Conservation (phyloP, 2,888 invertebrate genomes). For the Coenonympha glycerion region DNA sequence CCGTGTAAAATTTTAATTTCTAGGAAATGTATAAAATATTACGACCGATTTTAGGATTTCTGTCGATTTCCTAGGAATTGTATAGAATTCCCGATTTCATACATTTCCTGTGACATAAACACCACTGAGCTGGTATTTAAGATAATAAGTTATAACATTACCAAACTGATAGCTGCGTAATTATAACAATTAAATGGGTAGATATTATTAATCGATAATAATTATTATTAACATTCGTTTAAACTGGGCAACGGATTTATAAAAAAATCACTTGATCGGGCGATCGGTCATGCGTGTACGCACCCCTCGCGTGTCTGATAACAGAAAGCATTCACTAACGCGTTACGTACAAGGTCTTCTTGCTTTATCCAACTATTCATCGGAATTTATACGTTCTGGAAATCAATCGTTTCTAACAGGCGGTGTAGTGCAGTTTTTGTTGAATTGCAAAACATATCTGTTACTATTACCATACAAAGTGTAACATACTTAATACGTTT, state of each 20-base stretch:
- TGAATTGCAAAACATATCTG: slow-evolving; percentile 15
- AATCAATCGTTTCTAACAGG: slow-evolving; percentile 26
- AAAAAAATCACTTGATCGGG: slow-evolving; percentile 21
- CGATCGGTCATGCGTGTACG: slow-evolving; percentile 28
- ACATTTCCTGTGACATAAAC: no score
- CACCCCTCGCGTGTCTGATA: slow-evolving; percentile 36
- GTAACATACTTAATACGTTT: background rate
- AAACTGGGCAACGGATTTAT: slow-evolving; percentile 7
- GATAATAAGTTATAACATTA: slow-evolving; percentile 2
- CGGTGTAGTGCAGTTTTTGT: slow-evolving; percentile 22
- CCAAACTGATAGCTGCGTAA: slow-evolving; percentile 4
- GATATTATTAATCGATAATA: background rate
- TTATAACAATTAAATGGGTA: background rate
- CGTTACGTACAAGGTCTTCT: slow-evolving; percentile 34
- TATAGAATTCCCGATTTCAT: no score
- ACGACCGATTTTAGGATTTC: no score
- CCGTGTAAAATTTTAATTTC: no score
- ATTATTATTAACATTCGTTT: slow-evolving; percentile 1
- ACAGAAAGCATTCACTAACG: slow-evolving; percentile 30
- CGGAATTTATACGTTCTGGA: slow-evolving; percentile 29
- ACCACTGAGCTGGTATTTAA: background rate
- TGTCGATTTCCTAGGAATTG: no score
- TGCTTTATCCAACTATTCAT: slow-evolving; percentile 32
- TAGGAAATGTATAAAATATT: no score
- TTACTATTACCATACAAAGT: slow-evolving; percentile 3